A percentile compares a stretch with the other conserved stretches of the same genome.
These are phyloP conservation scores for Lanistes nyassanus DNA, from an alignment of 1,140 invertebrate genomes.

Conservation along the genomic window DNA sequence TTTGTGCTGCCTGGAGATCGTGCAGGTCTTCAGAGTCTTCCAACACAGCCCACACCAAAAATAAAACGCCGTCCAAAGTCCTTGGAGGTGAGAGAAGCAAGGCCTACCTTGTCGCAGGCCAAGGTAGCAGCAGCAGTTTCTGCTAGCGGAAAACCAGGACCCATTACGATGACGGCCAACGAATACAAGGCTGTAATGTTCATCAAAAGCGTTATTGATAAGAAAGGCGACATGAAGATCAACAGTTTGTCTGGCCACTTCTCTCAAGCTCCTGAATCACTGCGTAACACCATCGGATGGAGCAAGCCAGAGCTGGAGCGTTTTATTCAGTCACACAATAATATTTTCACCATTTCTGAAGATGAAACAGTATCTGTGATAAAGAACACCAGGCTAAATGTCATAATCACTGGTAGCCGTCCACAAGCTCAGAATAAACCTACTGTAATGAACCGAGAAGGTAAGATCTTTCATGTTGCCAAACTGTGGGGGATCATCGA, in stretches of 20 bases:
- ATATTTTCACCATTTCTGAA: conserved; percentile 61
- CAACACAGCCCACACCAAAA: conserved; percentile 46
- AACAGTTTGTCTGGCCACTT: conserved; percentile 61
- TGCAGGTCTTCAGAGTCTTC: conserved; percentile 27
- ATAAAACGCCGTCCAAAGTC: conserved; percentile 56
- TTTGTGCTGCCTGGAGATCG: conserved; percentile 30
- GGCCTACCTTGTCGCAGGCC: conserved; percentile 37
- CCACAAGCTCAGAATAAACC: conserved; percentile 53
- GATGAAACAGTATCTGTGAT: conserved; percentile 62
- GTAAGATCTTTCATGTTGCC: conserved; percentile 65
- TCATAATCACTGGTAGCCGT: conserved; percentile 64
- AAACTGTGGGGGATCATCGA: conserved; percentile 69
- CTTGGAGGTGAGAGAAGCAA: conserved; percentile 44
- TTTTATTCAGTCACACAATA: conserved; percentile 61
- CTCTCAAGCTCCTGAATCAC: conserved; percentile 62
- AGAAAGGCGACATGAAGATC: conserved; percentile 64
- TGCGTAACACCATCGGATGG: conserved; percentile 65
- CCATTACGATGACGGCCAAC: conserved; percentile 66
- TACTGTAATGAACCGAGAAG: conserved; percentile 58
- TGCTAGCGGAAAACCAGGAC: conserved; percentile 52
- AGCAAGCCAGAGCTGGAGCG: conserved; percentile 63
- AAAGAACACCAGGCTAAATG: conserved; percentile 64
- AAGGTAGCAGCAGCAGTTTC: conserved; percentile 30
- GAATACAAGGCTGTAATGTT: conserved; percentile 68
- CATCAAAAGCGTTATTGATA: conserved; percentile 65